Conservation (phyloP, 2,113 vertebrate genomes). For the Athene cunicularia region DNA sequence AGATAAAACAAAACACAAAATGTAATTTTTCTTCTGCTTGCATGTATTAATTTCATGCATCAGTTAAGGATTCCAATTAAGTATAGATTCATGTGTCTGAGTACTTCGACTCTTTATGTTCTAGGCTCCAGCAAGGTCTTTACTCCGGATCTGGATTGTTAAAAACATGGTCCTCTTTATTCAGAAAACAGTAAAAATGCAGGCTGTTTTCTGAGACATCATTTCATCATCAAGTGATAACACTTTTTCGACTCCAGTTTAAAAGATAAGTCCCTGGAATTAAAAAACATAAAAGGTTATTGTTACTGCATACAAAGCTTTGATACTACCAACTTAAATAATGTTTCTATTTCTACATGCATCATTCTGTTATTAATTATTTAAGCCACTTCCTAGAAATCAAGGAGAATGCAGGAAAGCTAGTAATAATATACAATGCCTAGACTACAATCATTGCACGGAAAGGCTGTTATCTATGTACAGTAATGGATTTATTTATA, state of each 20-base stretch:
- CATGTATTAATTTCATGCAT: background rate
- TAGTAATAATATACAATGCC: background rate
- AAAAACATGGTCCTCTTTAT: background rate
- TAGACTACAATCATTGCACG: background rate
- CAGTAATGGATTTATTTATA: background rate
- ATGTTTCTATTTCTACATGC: background rate
- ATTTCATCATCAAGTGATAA: background rate
- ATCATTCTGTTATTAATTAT: background rate
- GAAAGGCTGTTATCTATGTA: background rate
- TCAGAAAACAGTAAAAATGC: background rate
- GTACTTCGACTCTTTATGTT: background rate
- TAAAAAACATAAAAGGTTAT: background rate
- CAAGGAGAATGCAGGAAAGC: background rate
- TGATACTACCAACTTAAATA: background rate
- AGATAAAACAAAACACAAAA: background rate
- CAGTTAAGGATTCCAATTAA: background rate
- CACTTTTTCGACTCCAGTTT: background rate
- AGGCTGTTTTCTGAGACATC: background rate
- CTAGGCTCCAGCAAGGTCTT: background rate
- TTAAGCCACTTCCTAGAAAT: background rate
- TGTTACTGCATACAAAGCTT: background rate
- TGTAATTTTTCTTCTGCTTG: background rate
- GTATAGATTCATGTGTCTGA: background rate
- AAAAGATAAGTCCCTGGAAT: background rate
- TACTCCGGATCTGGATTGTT: background rate